phyloP scores from a whole-genome alignment of 1,140 invertebrate genomes.

The Nylanderia fulva region DNA sequence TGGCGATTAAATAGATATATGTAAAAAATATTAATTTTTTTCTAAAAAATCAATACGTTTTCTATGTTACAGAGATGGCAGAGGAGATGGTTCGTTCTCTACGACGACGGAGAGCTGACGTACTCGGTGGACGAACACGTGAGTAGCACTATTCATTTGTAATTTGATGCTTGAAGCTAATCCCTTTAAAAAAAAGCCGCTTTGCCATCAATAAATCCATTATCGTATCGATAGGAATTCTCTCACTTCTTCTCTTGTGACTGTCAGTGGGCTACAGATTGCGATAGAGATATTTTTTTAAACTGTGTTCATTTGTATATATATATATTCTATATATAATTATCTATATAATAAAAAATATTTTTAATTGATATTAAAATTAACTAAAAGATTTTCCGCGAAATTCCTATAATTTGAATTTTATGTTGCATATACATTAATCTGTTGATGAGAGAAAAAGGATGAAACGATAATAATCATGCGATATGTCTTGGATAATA shows the following conservation, averaged over 20 bases:
- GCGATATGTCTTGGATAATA: too few relatives aligned
- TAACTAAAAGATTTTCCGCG: background rate
- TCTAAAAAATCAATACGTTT: slow-evolving; percentile 54
- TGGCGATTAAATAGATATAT: background rate
- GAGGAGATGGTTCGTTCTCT: slow-evolving; percentile 98
- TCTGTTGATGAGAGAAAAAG: background rate
- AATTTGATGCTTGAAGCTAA: slow-evolving; percentile 61
- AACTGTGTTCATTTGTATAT: too few relatives aligned
- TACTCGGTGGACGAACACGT: slow-evolving; percentile 99
- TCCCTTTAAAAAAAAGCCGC: slow-evolving; percentile 73
- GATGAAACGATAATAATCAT: too few relatives aligned
- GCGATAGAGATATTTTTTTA: background rate
- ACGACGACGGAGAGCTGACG: slow-evolving; percentile 98
- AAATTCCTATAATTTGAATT: background rate
- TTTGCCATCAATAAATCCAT: slow-evolving; percentile 75
- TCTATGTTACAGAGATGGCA: slow-evolving; percentile 96
- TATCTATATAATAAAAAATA: background rate
- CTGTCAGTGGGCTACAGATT: background rate
- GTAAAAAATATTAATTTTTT: background rate
- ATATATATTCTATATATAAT: too few relatives aligned
- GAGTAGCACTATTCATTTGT: slow-evolving; percentile 86
- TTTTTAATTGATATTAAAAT: background rate
- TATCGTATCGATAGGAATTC: slow-evolving; percentile 73
- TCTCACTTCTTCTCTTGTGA: background rate
- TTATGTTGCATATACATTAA: background rate